Conservation (phyloP, 2,888 invertebrate species). For the Parnassius glacialis region DNA sequence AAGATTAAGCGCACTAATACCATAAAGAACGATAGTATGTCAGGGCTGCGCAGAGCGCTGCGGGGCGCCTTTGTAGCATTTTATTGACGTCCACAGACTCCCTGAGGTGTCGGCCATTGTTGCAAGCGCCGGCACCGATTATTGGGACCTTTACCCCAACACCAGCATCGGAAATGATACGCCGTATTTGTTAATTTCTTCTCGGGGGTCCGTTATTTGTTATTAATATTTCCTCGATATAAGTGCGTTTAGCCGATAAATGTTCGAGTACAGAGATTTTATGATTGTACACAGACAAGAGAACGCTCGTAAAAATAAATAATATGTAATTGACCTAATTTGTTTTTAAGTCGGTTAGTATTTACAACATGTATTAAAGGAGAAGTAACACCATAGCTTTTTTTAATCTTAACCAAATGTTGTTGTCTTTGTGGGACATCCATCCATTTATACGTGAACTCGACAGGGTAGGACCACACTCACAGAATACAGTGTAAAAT, state of each 20-base stretch:
- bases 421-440: too few relatives aligned
- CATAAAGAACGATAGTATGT: conserved; percentile 51
- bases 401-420: too few relatives aligned
- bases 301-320: not conserved
- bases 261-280: conserved; percentile 1
- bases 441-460: too few relatives aligned
- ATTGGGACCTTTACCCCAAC: conserved; percentile 45
- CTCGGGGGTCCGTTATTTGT: conserved; percentile 35
- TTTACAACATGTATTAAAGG: too few relatives aligned
- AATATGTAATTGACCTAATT: conserved; percentile 7
- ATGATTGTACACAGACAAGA: not conserved
- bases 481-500: too few relatives aligned
- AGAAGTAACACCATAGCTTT: too few relatives aligned
- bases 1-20: conserved; percentile 63
- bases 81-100: conserved; percentile 66
- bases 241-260: conserved; percentile 11
- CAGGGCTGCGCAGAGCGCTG: conserved; percentile 38
- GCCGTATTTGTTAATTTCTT: conserved; percentile 55
- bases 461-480: too few relatives aligned
- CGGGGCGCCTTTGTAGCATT: conserved; percentile 63
- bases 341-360: not conserved
- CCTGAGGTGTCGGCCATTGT: conserved; percentile 50
- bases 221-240: conserved; percentile 22
- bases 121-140: conserved; percentile 40
- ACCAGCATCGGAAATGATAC: conserved; percentile 45